phyloP scores from a whole-genome alignment of 2,113 vertebrate genomes.

The Neotragus moschatus region DNA sequence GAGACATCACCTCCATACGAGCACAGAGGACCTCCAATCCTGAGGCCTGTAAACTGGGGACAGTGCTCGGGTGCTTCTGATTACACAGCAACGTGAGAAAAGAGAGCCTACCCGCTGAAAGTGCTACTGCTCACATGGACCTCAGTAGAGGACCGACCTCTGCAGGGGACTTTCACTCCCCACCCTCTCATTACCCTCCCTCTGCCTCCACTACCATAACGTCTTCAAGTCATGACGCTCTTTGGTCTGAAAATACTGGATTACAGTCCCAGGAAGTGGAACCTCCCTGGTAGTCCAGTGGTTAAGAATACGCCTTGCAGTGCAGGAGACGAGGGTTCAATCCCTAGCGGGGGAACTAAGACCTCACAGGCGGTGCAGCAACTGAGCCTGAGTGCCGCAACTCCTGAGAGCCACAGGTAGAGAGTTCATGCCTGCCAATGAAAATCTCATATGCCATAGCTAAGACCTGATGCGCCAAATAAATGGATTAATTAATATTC shows the following conservation, averaged over 20 bases:
- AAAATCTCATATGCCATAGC: rapidly evolving
- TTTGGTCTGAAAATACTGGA: not conserved
- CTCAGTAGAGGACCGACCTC: not conserved
- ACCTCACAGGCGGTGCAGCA: not conserved
- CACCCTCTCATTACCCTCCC: not conserved
- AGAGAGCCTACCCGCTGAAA: rapidly evolving
- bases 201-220: not conserved
- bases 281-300: not conserved
- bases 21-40: not conserved
- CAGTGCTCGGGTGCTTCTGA: not conserved
- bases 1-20: not conserved
- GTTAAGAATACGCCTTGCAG: not conserved
- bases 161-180: not conserved
- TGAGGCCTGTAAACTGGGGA: not conserved
- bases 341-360: not conserved
- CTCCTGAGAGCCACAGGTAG: not conserved
- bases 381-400: not conserved
- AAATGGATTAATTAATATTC: not conserved
- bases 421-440: not conserved
- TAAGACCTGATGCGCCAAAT: not conserved
- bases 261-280: not conserved
- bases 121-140: not conserved
- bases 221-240: not conserved
- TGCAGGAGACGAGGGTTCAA: not conserved
- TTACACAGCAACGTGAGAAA: not conserved